phyloP scores from a whole-genome alignment of 2,888 invertebrate genomes.

The Drosophila emarginata region DNA sequence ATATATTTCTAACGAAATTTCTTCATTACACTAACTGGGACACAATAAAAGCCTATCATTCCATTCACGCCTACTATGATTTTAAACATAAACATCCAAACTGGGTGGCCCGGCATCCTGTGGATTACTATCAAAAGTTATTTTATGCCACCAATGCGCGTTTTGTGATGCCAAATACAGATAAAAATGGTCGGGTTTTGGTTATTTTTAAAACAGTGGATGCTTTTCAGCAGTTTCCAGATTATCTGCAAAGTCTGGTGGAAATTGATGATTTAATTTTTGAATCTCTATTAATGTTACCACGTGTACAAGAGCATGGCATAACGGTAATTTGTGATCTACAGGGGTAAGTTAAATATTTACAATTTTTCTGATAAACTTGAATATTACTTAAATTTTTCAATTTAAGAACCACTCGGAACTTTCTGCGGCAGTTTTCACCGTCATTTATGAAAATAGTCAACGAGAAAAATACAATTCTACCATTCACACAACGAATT shows the following conservation, averaged over 20 bases:
- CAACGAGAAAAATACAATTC: slow-evolving; percentile 76
- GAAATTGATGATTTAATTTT: slow-evolving; percentile 81
- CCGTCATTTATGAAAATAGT: slow-evolving; percentile 73
- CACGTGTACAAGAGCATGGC: slow-evolving; percentile 77
- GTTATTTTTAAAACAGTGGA: slow-evolving; percentile 77
- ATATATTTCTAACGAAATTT: slow-evolving; percentile 76
- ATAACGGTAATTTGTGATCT: slow-evolving; percentile 79
- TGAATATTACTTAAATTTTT: background rate
- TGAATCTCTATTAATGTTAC: slow-evolving; percentile 77
- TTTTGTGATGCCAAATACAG: slow-evolving; percentile 77
- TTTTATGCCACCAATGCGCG: slow-evolving; percentile 73
- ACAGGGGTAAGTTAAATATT: slow-evolving; percentile 66
- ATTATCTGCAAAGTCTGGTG: slow-evolving; percentile 74
- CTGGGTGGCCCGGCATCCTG: slow-evolving; percentile 76
- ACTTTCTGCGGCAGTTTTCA: slow-evolving; percentile 72
- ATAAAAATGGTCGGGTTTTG: slow-evolving; percentile 77
- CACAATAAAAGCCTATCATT: slow-evolving; percentile 67
- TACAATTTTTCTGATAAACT: background rate
- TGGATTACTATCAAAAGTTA: slow-evolving; percentile 71
- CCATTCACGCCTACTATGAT: slow-evolving; percentile 75
- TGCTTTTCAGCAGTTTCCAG: slow-evolving; percentile 76
- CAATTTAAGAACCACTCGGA: slow-evolving; percentile 67
- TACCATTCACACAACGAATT: slow-evolving; percentile 75
- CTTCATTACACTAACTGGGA: slow-evolving; percentile 72
- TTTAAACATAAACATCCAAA: slow-evolving; percentile 75